Evolutionary conservation across 2,797 vertebrate species (phyloP).

Genomic region (Liasis olivaceus): DNA sequence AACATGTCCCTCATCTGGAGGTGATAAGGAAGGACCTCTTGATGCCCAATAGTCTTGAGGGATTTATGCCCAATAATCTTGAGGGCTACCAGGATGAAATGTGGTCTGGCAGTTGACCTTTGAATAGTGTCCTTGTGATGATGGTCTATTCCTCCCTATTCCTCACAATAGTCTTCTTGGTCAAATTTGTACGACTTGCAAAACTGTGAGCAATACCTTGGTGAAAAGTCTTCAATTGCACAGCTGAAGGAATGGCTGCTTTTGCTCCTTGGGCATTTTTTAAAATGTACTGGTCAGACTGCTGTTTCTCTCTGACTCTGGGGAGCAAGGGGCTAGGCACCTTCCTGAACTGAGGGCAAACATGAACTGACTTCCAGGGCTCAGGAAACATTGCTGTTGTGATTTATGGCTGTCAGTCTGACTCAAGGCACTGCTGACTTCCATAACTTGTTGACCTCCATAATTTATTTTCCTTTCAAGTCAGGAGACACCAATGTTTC

Average conservation of each 20-base stretch:
- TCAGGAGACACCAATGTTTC: not conserved
- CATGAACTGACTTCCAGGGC: constrained; percentile 1
- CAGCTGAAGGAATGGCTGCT: constrained; percentile 7
- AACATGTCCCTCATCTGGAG: too few relatives aligned
- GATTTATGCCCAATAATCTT: too few relatives aligned
- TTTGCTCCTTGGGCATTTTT: constrained; percentile 28
- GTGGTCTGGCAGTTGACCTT: too few relatives aligned
- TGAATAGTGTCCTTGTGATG: not conserved
- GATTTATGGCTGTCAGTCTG: not conserved
- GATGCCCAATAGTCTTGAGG: too few relatives aligned
- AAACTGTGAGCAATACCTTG: constrained; percentile 5
- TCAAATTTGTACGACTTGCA: constrained; percentile 48
- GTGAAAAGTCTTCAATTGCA: constrained; percentile 29
- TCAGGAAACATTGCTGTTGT: not conserved
- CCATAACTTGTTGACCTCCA: not conserved
- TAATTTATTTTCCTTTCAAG: not conserved
- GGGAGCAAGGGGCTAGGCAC: not conserved
- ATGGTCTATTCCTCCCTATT: constrained; percentile 38
- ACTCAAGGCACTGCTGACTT: not conserved
- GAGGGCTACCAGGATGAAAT: too few relatives aligned
- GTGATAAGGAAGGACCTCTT: too few relatives aligned
- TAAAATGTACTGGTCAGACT: constrained; percentile 19
- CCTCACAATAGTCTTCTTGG: constrained; percentile 35
- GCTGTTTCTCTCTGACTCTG: not conserved
- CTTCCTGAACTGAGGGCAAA: not conserved